Evolutionary conservation across 1,140 invertebrate genomes (phyloP), one percentile per base, ranked within the genome.

Genomic region (Physella acuta): DNA sequence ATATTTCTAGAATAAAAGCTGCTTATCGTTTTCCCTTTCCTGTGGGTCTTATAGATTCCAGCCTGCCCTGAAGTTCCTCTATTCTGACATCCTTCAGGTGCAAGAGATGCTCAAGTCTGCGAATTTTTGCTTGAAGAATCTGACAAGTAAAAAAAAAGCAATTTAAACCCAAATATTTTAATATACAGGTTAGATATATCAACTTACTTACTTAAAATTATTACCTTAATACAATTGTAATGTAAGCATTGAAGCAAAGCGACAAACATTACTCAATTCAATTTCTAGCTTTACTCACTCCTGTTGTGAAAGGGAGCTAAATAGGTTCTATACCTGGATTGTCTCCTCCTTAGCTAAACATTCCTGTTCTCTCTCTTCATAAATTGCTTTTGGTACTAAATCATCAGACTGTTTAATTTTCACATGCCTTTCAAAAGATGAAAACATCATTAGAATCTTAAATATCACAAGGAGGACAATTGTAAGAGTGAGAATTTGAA

Each of bases 31-130:
- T 30, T 28, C 28, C 52, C 37, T 56, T 67, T 4, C 71, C 74
- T 14, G 73, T 71, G 8, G 71, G 74, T 49, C 70, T 70, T 28
- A 70, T 53, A 17, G 61, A 24, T 44, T 78, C 73, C 4, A 82
- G 30, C 34, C 73, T 60, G 28, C 33, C 63, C 63, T 79, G 76
- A 31, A 84, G 68, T 51, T 84, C 81, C 26, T 82, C 76, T 31
- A 84, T 79, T 64, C 80, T 65, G 1, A 82, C 67, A 71, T 84
- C 83, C 70, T 84, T 84, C 33, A 84, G 68, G 60, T 84, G 78
- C 20, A 83, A 63, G 5, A 84, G 71, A 71, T 84, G 80, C 56
- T 84, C 83, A 51, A 84, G 67, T 49, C 80, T 67, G 24, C 75
- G 62, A n/a, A 83, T 75, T 73, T 83, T 83, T 3, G 79, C 81